phyloP scores from a whole-genome alignment of 64 coral and sea anemone species.

The Porites lutea region DNA sequence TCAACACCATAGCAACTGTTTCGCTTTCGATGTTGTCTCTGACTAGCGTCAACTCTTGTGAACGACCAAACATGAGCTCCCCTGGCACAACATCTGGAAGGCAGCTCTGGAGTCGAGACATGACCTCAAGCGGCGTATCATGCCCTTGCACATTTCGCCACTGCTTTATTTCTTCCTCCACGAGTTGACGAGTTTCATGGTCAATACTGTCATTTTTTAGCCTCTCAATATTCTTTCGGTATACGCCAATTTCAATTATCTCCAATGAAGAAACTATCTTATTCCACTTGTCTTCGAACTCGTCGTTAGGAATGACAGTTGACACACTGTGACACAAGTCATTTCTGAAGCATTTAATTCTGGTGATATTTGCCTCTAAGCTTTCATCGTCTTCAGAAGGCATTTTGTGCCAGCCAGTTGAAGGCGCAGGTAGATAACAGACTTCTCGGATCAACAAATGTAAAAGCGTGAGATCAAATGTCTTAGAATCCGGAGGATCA shows the following conservation, averaged over 20 bases:
- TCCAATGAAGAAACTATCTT: constrained; percentile 1
- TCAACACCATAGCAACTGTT: background rate
- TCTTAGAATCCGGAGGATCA: background rate
- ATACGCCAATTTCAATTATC: background rate
- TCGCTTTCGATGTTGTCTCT: background rate
- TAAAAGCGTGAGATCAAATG: constrained; percentile 73
- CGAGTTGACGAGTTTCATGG: background rate
- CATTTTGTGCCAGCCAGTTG: constrained; percentile 60
- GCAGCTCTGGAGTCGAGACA: background rate
- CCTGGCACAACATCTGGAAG: constrained; percentile 5
- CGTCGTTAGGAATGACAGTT: background rate
- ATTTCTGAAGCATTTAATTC: constrained; percentile 66
- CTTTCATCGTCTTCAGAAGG: constrained; percentile 48
- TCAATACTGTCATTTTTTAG: constrained; percentile 31
- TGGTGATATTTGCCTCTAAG: constrained; percentile 42
- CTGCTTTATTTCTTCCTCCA: constrained; percentile 12
- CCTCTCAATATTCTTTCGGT: background rate
- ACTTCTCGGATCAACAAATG: constrained; percentile 64
- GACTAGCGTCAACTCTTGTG: background rate
- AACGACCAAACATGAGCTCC: background rate
- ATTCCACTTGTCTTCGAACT: constrained; percentile 53
- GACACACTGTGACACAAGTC: constrained; percentile 23
- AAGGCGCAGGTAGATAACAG: constrained; percentile 4
- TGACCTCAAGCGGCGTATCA: background rate
- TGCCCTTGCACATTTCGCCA: background rate